Conservation (phyloP, 2,797 vertebrate genomes). For the Tarsius wallacei region DNA sequence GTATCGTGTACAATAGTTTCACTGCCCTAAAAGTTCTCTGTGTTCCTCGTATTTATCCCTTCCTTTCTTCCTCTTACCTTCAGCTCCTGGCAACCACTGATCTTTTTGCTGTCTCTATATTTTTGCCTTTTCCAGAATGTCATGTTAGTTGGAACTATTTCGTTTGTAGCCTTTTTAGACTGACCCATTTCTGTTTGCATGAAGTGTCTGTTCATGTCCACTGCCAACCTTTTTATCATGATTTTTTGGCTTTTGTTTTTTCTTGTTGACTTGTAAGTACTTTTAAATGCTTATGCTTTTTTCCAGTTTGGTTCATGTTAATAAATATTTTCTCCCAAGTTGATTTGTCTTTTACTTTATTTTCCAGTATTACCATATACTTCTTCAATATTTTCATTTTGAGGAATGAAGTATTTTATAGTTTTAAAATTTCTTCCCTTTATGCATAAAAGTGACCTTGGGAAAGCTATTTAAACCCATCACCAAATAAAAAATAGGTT, state of each 20-base stretch:
- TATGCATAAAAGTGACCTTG: background rate
- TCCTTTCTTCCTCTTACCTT: no score
- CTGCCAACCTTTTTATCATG: background rate
- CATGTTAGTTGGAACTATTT: no score
- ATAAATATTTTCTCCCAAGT: background rate
- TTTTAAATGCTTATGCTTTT: background rate
- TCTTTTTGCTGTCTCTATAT: no score
- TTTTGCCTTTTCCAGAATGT: no score
- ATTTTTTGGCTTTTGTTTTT: no score
- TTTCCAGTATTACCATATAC: background rate
- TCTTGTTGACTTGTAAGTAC: background rate
- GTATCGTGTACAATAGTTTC: background rate
- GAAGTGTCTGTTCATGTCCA: no score
- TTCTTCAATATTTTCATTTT: slow-evolving; percentile 1
- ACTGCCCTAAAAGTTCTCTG: background rate
- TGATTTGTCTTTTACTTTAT: background rate
- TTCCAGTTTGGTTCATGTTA: background rate
- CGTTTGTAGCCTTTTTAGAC: no score
- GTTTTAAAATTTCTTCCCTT: background rate
- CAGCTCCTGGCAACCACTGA: no score
- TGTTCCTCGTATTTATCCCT: no score
- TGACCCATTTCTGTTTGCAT: no score
- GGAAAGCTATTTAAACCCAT: background rate
- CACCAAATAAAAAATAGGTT: background rate
- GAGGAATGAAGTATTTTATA: background rate